Base-by-base conservation (phyloP, 2,797 vertebrate genomes). In the Manis javanica region DNA sequence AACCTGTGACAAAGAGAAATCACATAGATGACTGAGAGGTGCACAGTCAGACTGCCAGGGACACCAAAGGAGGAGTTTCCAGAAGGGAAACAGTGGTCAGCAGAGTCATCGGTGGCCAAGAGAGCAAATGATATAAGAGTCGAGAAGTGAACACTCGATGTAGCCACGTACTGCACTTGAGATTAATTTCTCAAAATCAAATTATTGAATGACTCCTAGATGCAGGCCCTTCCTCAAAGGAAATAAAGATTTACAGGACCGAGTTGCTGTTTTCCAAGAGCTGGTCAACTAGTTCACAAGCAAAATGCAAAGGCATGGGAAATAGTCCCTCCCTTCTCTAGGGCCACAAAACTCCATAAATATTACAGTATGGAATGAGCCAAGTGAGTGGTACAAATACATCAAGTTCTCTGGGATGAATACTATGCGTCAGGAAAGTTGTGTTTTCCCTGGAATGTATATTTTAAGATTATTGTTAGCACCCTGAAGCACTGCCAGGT, bases 381-480 rank as follows among this genome's bases (percentile, higher is more conserved):
- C 68, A 83, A 69, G 57, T 55, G 69, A 88, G 11, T 89, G 39
- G 8, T 59, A 51, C 5, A 86, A 59, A 72, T 59, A 84, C 21
- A 53, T 64, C 57, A 46, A 13, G 39, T 49, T 90, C 39, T 91
- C 91, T 89, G 26, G 39, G 91, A 53, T 49, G 14, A 96, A 77
- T 78, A 46, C 16, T 59, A 26, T 69, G 53, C 15, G 91, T 64
- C 42, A n/a, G 59, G 4, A 64, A 84, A 95, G 69, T 68, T 85
- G 7, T 75, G 15, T 39, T 87, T 94, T 79, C 74, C n/a, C 83
- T 72, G 51, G 66, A 61, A 64, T 66, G 66, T 68, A 23, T 18
- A 49, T 93, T 93, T 96, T 51, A 69, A 93, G n/a, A 66, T 90
- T 87, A 87, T 72, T 61, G 5, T 68, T 59, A 83, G 64, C n/a